Conservation (phyloP, 2,113 vertebrate species). For the Eublepharis macularius region DNA sequence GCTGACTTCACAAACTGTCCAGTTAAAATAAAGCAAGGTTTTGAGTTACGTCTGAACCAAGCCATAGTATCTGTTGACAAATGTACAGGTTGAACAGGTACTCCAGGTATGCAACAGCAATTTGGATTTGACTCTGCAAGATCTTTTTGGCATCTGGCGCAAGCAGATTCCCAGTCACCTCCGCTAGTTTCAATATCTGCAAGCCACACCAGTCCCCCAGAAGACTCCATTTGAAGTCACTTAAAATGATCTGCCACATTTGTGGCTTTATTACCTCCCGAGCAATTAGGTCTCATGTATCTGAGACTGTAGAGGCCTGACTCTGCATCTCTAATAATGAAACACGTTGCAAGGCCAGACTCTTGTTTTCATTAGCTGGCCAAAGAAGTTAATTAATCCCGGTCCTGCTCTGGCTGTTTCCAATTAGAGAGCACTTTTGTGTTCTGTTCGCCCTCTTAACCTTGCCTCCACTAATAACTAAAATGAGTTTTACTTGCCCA, state of each 20-base stretch:
- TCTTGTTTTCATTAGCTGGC: slow-evolving; percentile 11
- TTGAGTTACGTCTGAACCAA: too few relatives aligned
- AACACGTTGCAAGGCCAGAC: not conserved
- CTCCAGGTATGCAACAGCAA: too few relatives aligned
- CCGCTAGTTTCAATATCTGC: not conserved
- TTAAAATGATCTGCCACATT: not conserved
- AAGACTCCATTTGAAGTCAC: not conserved
- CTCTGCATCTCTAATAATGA: slow-evolving; percentile 10
- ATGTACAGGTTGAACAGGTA: too few relatives aligned
- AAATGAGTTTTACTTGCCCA: not conserved
- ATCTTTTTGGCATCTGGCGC: not conserved
- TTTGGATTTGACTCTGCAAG: too few relatives aligned
- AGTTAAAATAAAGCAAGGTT: too few relatives aligned
- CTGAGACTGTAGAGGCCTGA: not conserved
- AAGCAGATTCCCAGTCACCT: slow-evolving; percentile 21
- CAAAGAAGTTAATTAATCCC: not conserved
- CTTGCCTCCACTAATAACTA: not conserved
- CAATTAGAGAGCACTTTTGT: not conserved
- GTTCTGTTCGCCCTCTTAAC: slow-evolving; percentile 22
- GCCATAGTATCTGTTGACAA: too few relatives aligned
- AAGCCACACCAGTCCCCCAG: not conserved
- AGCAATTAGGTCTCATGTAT: slow-evolving; percentile 15
- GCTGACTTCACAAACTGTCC: too few relatives aligned
- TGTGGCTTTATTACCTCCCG: slow-evolving; percentile 25
- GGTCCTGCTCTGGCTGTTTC: not conserved